Percentiles rank a stretch among this genome's conserved stretches.
Evolutionary conservation across 2,888 invertebrate genomes (phyloP).

Genomic region (Stenotaenia linearis): DNA sequence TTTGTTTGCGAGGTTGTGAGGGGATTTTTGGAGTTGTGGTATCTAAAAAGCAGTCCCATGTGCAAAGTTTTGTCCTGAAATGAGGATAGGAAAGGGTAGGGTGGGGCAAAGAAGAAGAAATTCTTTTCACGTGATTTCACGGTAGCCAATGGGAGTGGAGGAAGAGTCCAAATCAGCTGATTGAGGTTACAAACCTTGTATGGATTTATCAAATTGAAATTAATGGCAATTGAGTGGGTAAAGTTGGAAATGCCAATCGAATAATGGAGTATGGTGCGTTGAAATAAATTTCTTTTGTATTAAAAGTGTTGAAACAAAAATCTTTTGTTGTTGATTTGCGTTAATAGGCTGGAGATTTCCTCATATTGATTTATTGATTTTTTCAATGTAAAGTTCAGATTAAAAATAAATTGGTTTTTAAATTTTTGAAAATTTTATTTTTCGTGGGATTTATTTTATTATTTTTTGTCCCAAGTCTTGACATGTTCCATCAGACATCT

Average conservation of each 20-base stretch:
- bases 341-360: too few relatives aligned
- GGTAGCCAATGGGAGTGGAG: neutral
- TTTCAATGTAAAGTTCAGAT: neutral
- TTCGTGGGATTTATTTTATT: too few relatives aligned
- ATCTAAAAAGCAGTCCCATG: neutral
- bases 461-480: too few relatives aligned
- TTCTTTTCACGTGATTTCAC: neutral
- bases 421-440: slow-evolving; percentile 1
- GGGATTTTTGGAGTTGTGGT: neutral
- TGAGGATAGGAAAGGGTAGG: neutral
- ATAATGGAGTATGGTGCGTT: too few relatives aligned
- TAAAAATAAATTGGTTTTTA: neutral
- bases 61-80: neutral
- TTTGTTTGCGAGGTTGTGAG: neutral
- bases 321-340: too few relatives aligned
- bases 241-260: too few relatives aligned
- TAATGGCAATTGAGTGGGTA: too few relatives aligned
- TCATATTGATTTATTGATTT: neutral
- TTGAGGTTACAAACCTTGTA: neutral
- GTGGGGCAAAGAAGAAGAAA: neutral
- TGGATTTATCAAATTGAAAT: neutral
- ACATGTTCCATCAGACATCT: slow-evolving; percentile 4
- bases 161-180: slow-evolving; percentile 4
- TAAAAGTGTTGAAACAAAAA: too few relatives aligned
- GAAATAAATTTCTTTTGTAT: too few relatives aligned